Evolutionary conservation across 2,888 invertebrate genomes (phyloP).

Genomic region (Heteromurus nitidus): DNA sequence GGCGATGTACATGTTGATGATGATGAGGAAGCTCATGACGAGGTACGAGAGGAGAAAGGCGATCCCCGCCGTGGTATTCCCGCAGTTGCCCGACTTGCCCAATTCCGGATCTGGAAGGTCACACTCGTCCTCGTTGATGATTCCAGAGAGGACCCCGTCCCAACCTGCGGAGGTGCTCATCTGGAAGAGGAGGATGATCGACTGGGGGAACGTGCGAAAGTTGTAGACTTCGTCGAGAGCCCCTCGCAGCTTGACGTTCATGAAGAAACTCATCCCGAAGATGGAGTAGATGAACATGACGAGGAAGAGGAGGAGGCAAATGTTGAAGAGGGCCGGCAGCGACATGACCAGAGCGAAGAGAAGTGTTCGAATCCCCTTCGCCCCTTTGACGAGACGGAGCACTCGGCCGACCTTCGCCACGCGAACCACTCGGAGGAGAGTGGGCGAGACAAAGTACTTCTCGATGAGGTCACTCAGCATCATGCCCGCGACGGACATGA

Average conservation of each 20-base stretch:
- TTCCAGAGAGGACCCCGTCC: slow-evolving; percentile 96
- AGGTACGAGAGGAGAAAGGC: slow-evolving; percentile 96
- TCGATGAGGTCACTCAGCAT: slow-evolving; percentile 97
- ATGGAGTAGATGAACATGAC: slow-evolving; percentile 99
- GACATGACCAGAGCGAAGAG: slow-evolving; percentile 99
- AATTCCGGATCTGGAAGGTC: slow-evolving; percentile 91
- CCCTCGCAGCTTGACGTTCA: slow-evolving; percentile 92
- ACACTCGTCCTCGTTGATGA: slow-evolving; percentile 94
- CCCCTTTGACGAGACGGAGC: slow-evolving; percentile 97
- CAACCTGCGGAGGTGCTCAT: slow-evolving; percentile 96
- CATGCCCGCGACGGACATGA: slow-evolving; percentile 82
- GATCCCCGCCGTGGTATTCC: slow-evolving; percentile 94
- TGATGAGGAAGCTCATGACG: slow-evolving; percentile 98
- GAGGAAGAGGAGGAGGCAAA: slow-evolving; percentile 96
- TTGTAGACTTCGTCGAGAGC: slow-evolving; percentile 98
- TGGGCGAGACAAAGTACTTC: slow-evolving; percentile 98
- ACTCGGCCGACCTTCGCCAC: slow-evolving; percentile 99
- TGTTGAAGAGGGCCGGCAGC: slow-evolving; percentile 98
- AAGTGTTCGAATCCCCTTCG: slow-evolving; percentile 97
- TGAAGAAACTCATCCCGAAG: slow-evolving; percentile 99
- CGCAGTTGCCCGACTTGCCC: slow-evolving; percentile 94
- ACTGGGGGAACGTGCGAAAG: slow-evolving; percentile 98
- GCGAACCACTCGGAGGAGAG: slow-evolving; percentile 96
- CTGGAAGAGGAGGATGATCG: slow-evolving; percentile 98
- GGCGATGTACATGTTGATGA: slow-evolving; percentile 99